Evolutionary conservation across 2,888 invertebrate genomes (phyloP).

Genomic region (Orthosia incerta): DNA sequence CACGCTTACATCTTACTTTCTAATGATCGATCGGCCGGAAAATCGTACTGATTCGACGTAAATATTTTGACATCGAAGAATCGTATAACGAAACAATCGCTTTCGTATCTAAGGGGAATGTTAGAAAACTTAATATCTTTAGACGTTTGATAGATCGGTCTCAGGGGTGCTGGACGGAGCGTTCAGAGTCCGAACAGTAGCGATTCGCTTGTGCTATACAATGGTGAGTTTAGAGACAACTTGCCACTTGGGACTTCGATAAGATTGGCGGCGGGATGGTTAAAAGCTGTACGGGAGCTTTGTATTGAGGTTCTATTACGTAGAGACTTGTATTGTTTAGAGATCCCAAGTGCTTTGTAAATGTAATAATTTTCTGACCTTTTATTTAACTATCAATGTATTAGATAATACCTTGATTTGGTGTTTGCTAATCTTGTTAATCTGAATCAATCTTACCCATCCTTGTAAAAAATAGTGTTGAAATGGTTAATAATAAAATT

Average conservation of each 20-base stretch:
- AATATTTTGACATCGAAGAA: conserved; percentile 88
- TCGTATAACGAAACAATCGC: conserved; percentile 89
- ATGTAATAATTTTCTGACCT: neutral
- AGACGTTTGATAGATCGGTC: conserved; percentile 88
- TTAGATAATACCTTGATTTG: neutral
- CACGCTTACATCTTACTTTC: conserved; percentile 83
- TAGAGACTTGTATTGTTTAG: conserved; percentile 29
- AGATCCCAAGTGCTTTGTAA: conserved; percentile 17
- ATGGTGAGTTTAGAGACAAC: conserved; percentile 73
- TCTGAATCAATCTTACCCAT: no score
- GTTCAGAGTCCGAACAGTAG: conserved; percentile 77
- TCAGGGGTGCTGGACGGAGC: conserved; percentile 75
- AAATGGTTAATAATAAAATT: no score
- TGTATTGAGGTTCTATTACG: conserved; percentile 28
- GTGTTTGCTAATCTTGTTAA: no score
- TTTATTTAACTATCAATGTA: neutral
- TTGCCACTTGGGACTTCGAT: conserved; percentile 70
- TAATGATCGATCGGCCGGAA: conserved; percentile 87
- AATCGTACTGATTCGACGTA: conserved; percentile 85
- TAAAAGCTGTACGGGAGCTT: conserved; percentile 24
- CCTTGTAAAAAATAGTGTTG: no score
- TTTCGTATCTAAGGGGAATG: conserved; percentile 81
- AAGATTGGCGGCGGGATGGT: conserved; percentile 47
- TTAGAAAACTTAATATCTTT: conserved; percentile 83
- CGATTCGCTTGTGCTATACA: conserved; percentile 71